Evolutionary conservation across 2,888 invertebrate species (phyloP), one percentile per base, ranked within the genome.

Genomic region (Diabrotica balteata): DNA sequence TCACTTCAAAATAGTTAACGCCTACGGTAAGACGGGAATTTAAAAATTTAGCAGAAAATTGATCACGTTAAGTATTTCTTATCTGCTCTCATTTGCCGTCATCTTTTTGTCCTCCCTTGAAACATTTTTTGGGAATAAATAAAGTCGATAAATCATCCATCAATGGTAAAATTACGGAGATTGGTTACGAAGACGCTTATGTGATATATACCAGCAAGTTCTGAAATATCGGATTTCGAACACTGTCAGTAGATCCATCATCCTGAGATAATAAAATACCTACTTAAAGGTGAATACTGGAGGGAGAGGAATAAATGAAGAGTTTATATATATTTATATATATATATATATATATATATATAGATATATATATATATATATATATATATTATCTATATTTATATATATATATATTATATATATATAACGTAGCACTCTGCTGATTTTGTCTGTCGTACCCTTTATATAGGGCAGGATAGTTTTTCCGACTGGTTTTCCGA

Each of bases 101-200:
- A 10, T 42, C 8, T 11, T 54, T 42, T 54, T 43, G 43, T 54
- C 54, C 43, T n/a, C 49, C 11, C 47, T 46, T 32, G 47, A 47
- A 59, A 47, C 47, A 59, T 59, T 59, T 59, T 59, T 59, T 59
- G 45, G 10, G 10, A 49, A 59, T 59, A 59, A 59, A 59, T 59
- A 59, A 59, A 59, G 47, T 59, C 59, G 45, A 59, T 59, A 47
- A 46, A 17, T 45, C 59, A 59, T 59, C 59, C 47, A 59, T 59
- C 59, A 59, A 59, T 59, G 59, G 47, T 59, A 59, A 59, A 59
- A 59, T 59, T 59, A 59, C 59, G 49, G 49, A 32, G 59, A 46
- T 59, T 32, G 59, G 47, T 59, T 47, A n/a, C n/a, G 59, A 59
- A 59, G 46, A 59, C 59, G 49, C 59, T 49, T 49, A 46, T 49